A percentile compares a stretch with the other conserved stretches of the same genome.
These are phyloP conservation scores for Petrocephalus microphthalmus DNA, from an alignment of 2,113 vertebrate genomes.

Conservation along the genomic window DNA sequence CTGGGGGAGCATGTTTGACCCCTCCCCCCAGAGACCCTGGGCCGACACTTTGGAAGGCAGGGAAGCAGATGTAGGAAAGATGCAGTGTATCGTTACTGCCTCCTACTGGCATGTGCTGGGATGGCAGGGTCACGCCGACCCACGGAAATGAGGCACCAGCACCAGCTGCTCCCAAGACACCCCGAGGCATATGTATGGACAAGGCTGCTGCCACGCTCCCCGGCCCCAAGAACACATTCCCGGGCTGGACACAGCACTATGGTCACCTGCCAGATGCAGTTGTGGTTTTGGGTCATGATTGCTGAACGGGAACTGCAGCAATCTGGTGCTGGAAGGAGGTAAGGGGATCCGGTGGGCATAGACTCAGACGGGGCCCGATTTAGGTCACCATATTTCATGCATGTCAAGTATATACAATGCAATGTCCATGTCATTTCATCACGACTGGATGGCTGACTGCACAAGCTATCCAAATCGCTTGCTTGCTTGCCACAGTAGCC, in stretches of 20 bases:
- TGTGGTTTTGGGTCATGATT: slow-evolving; percentile 30
- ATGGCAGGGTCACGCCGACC: neutral
- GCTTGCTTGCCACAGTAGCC: no score
- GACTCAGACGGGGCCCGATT: neutral
- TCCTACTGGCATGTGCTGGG: neutral
- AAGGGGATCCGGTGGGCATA: slow-evolving; percentile 9
- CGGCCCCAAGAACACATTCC: neutral
- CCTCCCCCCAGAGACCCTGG: neutral
- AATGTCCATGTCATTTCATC: no score
- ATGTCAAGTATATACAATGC: no score
- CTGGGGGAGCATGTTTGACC: neutral
- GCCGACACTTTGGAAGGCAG: neutral
- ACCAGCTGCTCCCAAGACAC: neutral
- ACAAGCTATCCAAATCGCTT: no score
- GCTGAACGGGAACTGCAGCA: slow-evolving; percentile 22
- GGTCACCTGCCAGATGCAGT: slow-evolving; percentile 12
- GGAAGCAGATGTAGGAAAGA: neutral
- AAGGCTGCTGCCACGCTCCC: neutral
- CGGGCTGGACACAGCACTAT: neutral
- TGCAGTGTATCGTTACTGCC: neutral
- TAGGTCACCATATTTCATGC: no score
- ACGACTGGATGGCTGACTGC: no score
- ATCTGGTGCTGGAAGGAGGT: slow-evolving; percentile 1
- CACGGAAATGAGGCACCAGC: neutral
- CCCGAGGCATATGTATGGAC: neutral